Conservation (phyloP, 2,888 invertebrate genomes). For the Herminia tarsipennalis region DNA sequence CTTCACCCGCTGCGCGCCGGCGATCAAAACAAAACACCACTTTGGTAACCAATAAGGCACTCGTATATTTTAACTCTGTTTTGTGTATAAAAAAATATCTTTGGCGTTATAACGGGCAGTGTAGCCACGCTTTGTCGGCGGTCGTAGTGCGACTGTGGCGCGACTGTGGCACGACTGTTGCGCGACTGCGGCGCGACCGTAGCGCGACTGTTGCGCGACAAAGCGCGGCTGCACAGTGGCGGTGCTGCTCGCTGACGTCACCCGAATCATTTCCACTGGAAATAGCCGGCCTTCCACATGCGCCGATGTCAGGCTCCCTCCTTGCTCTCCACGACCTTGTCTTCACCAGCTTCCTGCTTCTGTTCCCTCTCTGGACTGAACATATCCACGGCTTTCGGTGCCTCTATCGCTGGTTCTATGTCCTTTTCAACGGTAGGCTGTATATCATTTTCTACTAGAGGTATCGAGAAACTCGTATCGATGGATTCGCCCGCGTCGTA, state of each 20-base stretch:
- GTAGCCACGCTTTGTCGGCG: conserved; percentile 22
- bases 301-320: conserved; percentile 69
- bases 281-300: conserved; percentile 67
- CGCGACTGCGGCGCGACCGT: neutral
- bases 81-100: conserved; percentile 77
- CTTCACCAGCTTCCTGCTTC: conserved; percentile 17
- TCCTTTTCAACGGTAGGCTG: conserved; percentile 23
- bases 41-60: conserved; percentile 84
- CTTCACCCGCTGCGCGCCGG: conserved; percentile 62
- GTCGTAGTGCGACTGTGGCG: neutral
- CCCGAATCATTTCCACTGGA: conserved; percentile 82
- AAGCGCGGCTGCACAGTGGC: conserved; percentile 11
- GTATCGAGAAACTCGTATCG: conserved; percentile 65
- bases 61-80: conserved; percentile 79
- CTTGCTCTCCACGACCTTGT: conserved; percentile 41
- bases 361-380: conserved; percentile 47
- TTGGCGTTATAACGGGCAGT: conserved; percentile 69
- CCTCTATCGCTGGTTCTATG: conserved; percentile 16
- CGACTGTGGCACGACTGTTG: neutral
- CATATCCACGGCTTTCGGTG: conserved; percentile 52
- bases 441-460: conserved; percentile 8
- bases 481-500: conserved; percentile 65
- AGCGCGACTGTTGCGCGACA: conserved; percentile 2
- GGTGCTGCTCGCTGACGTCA: conserved; percentile 52
- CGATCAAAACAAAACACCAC: conserved; percentile 78